These are phyloP conservation scores for Platyura marginata DNA, from an alignment of 1,140 invertebrate species.

Conservation along the genomic window DNA sequence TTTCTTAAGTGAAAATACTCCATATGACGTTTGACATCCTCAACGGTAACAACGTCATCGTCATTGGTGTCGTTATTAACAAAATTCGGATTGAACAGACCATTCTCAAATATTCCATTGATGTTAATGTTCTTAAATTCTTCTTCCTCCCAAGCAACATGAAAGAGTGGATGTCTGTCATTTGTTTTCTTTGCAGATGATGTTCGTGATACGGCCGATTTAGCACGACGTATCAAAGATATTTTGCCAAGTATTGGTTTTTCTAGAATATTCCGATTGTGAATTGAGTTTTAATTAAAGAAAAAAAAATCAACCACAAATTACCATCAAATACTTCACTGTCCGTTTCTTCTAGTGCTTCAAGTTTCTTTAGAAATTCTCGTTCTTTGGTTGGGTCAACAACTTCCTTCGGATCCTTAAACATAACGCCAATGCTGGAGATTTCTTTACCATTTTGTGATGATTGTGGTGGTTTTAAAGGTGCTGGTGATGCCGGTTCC, in stretches of 20 bases:
- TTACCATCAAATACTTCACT: conserved; percentile 36
- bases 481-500: not conserved
- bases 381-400: conserved; percentile 26
- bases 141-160: conserved; percentile 9
- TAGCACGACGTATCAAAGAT: conserved; percentile 34
- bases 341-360: conserved; percentile 34
- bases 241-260: conserved; percentile 34
- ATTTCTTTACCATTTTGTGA: conserved; percentile 8
- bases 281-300: too few species aligned
- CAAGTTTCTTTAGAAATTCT: conserved; percentile 27
- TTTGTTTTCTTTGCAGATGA: conserved; percentile 21
- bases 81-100: conserved; percentile 4
- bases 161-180: conserved; percentile 11
- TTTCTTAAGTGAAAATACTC: conserved; percentile 7
- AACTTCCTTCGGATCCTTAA: conserved; percentile 22
- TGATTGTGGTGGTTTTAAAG: not conserved
- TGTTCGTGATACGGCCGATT: conserved; percentile 29
- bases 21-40: conserved; percentile 22
- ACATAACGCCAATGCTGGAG: conserved; percentile 14
- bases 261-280: conserved; percentile 21
- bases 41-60: conserved; percentile 17
- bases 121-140: conserved; percentile 12
- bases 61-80: conserved; percentile 15
- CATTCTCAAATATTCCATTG: conserved; percentile 1
- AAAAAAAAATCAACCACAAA: too few species aligned